phyloP scores from a whole-genome alignment of 2,113 vertebrate genomes.

The Eidolon helvum region DNA sequence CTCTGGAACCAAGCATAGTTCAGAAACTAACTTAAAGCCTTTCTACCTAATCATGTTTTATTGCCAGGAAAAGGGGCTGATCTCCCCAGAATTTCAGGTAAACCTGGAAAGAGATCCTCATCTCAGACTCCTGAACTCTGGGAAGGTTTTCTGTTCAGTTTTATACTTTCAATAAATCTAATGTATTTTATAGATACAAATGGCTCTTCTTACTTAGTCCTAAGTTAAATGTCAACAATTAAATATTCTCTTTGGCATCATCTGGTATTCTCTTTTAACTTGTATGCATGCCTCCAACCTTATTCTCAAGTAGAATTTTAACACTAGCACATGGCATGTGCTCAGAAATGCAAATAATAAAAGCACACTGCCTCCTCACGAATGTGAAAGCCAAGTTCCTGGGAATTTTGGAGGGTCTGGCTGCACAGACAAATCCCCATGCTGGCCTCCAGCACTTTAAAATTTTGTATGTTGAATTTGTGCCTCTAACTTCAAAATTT shows the following conservation, averaged over 20 bases:
- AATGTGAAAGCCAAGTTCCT: neutral
- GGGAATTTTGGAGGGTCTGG: neutral
- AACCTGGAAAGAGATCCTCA: neutral
- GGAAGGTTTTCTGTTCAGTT: neutral
- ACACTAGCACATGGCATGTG: neutral
- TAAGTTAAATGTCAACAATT: neutral
- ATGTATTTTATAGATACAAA: neutral
- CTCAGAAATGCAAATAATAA: neutral
- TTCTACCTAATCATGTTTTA: neutral
- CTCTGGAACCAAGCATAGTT: neutral
- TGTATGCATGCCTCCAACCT: neutral
- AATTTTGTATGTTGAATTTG: neutral
- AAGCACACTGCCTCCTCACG: neutral
- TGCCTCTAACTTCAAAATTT: neutral
- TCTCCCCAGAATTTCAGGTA: neutral
- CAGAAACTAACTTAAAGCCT: neutral
- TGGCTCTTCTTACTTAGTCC: neutral
- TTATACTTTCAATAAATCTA: neutral
- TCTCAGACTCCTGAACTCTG: neutral
- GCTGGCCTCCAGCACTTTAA: neutral
- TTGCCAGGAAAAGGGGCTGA: neutral
- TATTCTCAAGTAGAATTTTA: neutral
- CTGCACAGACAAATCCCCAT: neutral
- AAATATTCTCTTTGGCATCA: neutral
- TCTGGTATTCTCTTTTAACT: neutral